Evolutionary conservation across 2,113 vertebrate species (phyloP), one percentile per base, ranked within the genome.

Genomic region (Motacilla alba): DNA sequence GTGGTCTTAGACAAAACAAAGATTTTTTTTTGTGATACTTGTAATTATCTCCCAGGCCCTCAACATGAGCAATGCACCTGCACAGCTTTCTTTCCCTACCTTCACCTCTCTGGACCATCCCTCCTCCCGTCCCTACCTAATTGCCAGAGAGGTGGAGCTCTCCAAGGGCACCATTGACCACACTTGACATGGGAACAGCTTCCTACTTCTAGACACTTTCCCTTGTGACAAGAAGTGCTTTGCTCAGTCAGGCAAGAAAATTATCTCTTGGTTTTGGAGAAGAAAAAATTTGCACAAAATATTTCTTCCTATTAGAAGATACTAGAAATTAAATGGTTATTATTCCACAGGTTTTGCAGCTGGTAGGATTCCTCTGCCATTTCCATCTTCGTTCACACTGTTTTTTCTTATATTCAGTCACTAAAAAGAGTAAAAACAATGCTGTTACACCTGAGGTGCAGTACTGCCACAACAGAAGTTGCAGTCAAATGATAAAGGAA

Each of bases 101-200:
- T 56, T 88, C 22, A 64, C 16, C 10, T 26, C 60, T 27, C 55
- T 37, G 16, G 55, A 44, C 13, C 28, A 69, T 30, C 21, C 62
- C 18, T 84, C 43, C 19, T 84, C 43, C 19, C 20, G 81, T n/a
- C 20, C 20, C 14, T 72, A 9, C 21, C 17, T 52, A 43, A 15
- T 1, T 67, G 33, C 4, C 0, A 0, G 26, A 39, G 30, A 75
- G 8, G 4, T 2, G 39, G 16, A 83, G 23, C 5, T 85, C 66
- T 63, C 70, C 9, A 2, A 75, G 46, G 56, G 33, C 27, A 69
- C 15, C 22, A 23, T 28, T 74, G 47, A 4, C 14, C 5, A 4
- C 30, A 8, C 17, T 47, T 37, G 35, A 50, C 21, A 52, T 8
- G 31, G 46, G 6, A 93, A 69, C 21, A 83, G 23, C 7, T n/a